Evolutionary conservation across 2,888 invertebrate species (phyloP), one percentile per base, ranked within the genome.

Genomic region (Rhaphigaster nebulosa): DNA sequence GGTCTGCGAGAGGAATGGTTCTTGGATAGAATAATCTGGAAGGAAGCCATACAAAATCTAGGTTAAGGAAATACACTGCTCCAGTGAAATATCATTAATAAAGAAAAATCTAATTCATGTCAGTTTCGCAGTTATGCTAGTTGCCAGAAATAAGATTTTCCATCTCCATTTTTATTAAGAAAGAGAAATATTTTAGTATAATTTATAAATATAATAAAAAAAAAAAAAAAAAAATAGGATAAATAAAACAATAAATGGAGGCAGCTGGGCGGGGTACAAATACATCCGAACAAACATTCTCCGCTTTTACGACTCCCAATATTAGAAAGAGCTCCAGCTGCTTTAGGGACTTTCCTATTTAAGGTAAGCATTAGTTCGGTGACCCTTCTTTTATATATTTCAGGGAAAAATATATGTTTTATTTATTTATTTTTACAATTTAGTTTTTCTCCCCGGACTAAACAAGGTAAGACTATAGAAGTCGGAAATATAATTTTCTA

Each of bases 191-290:
- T 65, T 29, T 65, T 34, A 65, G 65, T 29, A 13, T 65, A 65
- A 65, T 65, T 65, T 65, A 65, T 65, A 65, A 65, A 65, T 65
- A 34, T 65, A 65, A 65, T 65, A 65, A 65, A 65, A 60, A 60
- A 60, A 60, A 29, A 65, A 29, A n/a, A n/a, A n/a, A n/a, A n/a
- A n/a, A n/a, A n/a, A n/a, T 1, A 34, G 65, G 65, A 65, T 2
- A 65, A 65, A 65, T 65, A 65, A 65, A 65, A 65, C 29, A 65
- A 65, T 65, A 65, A 65, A 65, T 65, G 65, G 29, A 15, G 65
- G 29, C 29, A 65, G 34, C 29, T 18, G 65, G 65, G 1, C 15
- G 15, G 34, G 29, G 34, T 29, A 65, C 65, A 65, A 34, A 65
- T 65, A 65, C 29, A 29, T 65, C 65, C 29, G 15, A 34, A 34